Evolutionary conservation across 2,888 invertebrate genomes (phyloP).

Genomic region (Didymodactylos carnosus): DNA sequence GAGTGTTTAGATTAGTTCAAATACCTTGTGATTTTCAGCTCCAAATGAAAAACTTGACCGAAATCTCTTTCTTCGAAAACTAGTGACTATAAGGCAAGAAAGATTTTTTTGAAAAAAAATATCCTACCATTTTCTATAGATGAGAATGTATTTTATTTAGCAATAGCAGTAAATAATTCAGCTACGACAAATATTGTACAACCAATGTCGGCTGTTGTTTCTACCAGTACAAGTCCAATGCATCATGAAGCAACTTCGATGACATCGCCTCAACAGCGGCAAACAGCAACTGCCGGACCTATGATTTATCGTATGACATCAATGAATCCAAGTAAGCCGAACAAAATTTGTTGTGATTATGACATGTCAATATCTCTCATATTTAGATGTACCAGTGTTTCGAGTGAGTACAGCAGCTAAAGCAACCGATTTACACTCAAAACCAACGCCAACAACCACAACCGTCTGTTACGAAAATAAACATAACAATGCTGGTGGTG

Average conservation of each 20-base stretch:
- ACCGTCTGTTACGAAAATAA: not conserved
- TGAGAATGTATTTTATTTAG: not conserved
- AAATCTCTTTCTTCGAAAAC: no score
- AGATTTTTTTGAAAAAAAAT: no score
- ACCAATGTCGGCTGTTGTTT: no score
- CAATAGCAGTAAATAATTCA: not conserved
- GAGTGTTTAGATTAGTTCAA: no score
- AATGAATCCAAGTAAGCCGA: not conserved
- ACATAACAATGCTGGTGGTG: not conserved
- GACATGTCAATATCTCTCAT: not conserved
- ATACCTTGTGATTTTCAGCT: no score
- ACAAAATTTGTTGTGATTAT: no score
- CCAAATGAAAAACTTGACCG: no score
- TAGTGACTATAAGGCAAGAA: no score
- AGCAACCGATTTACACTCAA: not conserved
- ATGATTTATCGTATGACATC: constrained; percentile 1
- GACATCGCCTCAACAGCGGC: not conserved
- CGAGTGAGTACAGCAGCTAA: not conserved
- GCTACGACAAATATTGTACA: no score
- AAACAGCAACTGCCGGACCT: not conserved
- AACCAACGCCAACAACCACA: not conserved
- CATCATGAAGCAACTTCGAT: not conserved
- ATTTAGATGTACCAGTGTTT: not conserved
- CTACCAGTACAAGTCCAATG: not conserved
- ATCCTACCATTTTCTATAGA: no score